A percentile compares a stretch with the other conserved stretches of the same genome.
Evolutionary conservation across 2,888 invertebrate species (phyloP).

Genomic region (Clepsis dumicolana): DNA sequence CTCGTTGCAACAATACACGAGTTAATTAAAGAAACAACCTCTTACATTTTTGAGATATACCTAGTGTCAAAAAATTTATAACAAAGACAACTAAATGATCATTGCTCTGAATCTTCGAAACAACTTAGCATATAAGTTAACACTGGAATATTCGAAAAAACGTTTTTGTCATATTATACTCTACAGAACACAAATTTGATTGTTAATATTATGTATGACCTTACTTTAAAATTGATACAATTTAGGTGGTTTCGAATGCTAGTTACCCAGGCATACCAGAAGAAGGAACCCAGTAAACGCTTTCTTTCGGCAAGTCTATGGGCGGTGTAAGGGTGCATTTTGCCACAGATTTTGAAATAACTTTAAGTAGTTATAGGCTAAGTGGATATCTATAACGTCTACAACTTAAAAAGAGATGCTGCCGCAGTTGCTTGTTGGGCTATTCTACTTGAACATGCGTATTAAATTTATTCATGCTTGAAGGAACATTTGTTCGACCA

Average conservation of each 20-base stretch:
- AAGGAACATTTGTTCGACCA: neutral
- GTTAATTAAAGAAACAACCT: neutral
- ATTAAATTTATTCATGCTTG: neutral
- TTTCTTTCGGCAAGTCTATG: neutral
- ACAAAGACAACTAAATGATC: neutral
- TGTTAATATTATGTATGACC: constrained; percentile 3
- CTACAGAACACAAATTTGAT: constrained; percentile 2
- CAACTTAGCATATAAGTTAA: neutral
- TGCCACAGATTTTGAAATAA: neutral
- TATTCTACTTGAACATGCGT: neutral
- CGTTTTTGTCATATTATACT: neutral
- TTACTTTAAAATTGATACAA: neutral
- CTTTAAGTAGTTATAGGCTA: no score
- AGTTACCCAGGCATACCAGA: neutral
- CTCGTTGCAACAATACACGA: neutral
- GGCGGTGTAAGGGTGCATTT: neutral
- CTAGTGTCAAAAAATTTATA: neutral
- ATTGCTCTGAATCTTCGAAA: neutral
- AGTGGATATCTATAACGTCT: no score
- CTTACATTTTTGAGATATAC: neutral
- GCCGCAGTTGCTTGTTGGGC: neutral
- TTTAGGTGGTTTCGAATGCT: constrained; percentile 12
- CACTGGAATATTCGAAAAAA: neutral
- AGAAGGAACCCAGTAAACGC: neutral
- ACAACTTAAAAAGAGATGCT: neutral